These are phyloP conservation scores for Trachurus trachurus DNA, from an alignment of 2,797 vertebrate genomes.

Conservation along the genomic window DNA sequence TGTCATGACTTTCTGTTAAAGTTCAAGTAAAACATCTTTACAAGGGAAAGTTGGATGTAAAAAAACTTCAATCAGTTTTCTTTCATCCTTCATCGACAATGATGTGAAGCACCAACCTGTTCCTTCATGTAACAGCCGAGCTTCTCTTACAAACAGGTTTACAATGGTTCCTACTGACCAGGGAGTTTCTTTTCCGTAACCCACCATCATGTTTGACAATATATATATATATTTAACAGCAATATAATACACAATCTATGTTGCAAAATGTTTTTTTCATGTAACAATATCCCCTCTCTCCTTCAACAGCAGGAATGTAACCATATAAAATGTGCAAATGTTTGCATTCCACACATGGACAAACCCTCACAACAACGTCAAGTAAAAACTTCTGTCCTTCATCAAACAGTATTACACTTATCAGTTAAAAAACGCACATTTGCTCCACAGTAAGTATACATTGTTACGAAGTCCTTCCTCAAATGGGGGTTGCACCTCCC, in stretches of 20 bases:
- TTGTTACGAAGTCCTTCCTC: conserved; percentile 30
- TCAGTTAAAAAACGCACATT: conserved; percentile 63
- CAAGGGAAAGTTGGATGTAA: conserved; percentile 55
- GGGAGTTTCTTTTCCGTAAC: conserved; percentile 31
- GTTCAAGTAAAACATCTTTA: conserved; percentile 67
- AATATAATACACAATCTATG: conserved; percentile 66
- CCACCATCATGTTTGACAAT: conserved; percentile 47
- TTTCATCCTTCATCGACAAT: conserved; percentile 39
- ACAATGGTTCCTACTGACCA: conserved; percentile 66
- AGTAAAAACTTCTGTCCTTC: conserved; percentile 52
- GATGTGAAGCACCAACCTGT: conserved; percentile 52
- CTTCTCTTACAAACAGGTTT: conserved; percentile 43
- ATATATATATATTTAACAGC: conserved; percentile 58
- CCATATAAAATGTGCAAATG: conserved; percentile 84
- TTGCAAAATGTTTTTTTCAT: conserved; percentile 59
- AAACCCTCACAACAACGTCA: conserved; percentile 50
- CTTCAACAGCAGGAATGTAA: conserved; percentile 73
- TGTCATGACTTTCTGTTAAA: conserved; percentile 52
- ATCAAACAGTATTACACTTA: conserved; percentile 38
- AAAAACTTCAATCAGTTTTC: conserved; percentile 35
- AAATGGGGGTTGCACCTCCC: conserved; percentile 12
- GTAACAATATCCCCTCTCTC: conserved; percentile 54
- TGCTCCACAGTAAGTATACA: conserved; percentile 33
- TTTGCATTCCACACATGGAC: conserved; percentile 71
- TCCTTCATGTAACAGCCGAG: conserved; percentile 28